Base-by-base conservation (phyloP, 2,113 vertebrate genomes). In the Cynopterus brachyotis region DNA sequence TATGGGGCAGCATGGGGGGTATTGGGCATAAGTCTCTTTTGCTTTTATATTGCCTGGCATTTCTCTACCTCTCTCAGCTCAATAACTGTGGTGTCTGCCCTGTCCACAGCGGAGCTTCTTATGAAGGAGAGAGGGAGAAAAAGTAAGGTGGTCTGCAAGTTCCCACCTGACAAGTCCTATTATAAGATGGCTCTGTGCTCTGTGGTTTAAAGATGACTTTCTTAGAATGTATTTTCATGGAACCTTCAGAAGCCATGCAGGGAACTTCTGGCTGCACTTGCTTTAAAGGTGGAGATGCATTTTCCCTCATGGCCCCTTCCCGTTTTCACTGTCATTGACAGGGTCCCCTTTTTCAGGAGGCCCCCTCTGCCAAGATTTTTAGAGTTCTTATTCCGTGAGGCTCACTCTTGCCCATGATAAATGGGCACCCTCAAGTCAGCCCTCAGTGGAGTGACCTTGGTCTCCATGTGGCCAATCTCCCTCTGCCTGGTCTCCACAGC, bases 371-470 rank as follows among this genome's bases (percentile, higher is more conserved):
- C 26, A 42, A 32, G 30, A 15, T 13, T 50, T 37, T 24, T 22
- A 81, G 40, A n/a, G 17, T 35, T 62, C 50, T 72, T 47, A 4
- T 26, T 30, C 24, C 17, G 30, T 2, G 0, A 7, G 22, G 40
- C 16, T 92, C 76, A 37, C 24, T 28, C 69, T 62, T 66, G 62
- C 57, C 24, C 28, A 8, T 2, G 3, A 84, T 59, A 66, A 88
- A 53, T 1, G 0, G 10, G 30, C 4, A 0, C 3, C 24, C 28
- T 59, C 10, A 16, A 0, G 2, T 15, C 6, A 59, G n/a, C 15
- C 75, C 47, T 75, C 4, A 2, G 6, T 1, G 37, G 13, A 66
- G 24, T 3, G 7, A 9, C 53, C 42, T 70, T 3, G 0, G 26
- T 6, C 30, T 4, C 4, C 6, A 0, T 9, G 15, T 22, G 19